Conservation (phyloP, 2,888 invertebrate species). For the Spatulosminthurus flaviceps region DNA sequence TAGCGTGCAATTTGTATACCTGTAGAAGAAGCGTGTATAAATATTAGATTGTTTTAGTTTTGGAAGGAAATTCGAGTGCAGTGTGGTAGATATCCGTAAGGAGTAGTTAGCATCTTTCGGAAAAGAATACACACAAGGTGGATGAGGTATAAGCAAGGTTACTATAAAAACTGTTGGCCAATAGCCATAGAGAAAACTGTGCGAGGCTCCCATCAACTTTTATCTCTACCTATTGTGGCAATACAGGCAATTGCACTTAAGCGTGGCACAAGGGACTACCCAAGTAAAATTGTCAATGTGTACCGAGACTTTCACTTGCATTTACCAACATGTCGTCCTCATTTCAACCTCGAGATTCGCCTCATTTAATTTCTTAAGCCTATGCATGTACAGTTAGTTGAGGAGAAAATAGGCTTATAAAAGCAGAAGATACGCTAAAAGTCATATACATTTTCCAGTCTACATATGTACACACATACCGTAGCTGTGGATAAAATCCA, state of each 20-base stretch:
- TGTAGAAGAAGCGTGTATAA: no score
- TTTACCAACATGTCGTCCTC: slow-evolving; percentile 42
- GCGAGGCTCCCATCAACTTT: slow-evolving; percentile 48
- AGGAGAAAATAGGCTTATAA: slow-evolving; percentile 27
- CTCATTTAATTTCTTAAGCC: slow-evolving; percentile 38
- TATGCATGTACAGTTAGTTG: no score
- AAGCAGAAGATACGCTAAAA: no score
- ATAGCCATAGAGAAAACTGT: no score
- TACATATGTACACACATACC: background rate
- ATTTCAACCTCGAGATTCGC: slow-evolving; percentile 31
- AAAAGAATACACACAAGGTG: no score
- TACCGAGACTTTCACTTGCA: slow-evolving; percentile 37
- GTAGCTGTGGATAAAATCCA: background rate
- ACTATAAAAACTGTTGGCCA: no score
- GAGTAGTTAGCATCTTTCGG: no score
- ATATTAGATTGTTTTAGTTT: background rate
- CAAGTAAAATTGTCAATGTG: slow-evolving; percentile 37
- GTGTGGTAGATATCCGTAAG: no score
- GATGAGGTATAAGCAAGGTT: no score
- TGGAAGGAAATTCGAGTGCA: no score
- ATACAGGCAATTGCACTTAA: slow-evolving; percentile 54
- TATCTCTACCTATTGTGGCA: slow-evolving; percentile 52
- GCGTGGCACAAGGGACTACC: slow-evolving; percentile 34
- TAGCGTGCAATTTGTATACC: no score
- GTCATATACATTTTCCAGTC: no score